Evolutionary conservation across 2,888 invertebrate species (phyloP).

Genomic region (Julus scandinavius): DNA sequence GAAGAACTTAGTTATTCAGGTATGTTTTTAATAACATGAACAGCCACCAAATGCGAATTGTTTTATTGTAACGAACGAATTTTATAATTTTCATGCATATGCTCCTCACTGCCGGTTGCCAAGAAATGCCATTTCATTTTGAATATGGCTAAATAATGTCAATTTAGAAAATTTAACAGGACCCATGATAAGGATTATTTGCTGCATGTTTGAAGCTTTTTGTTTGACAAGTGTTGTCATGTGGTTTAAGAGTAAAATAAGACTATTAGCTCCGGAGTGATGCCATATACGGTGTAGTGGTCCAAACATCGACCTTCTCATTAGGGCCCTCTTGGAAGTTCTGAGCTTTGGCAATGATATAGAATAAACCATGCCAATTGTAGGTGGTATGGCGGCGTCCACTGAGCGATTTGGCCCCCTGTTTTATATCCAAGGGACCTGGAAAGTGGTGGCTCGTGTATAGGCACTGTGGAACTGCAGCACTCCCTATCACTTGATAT

Average conservation of each 20-base stretch:
- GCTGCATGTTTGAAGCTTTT: neutral
- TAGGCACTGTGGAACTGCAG: too few relatives aligned
- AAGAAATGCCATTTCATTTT: neutral
- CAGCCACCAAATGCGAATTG: constrained; percentile 12
- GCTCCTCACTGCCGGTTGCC: constrained; percentile 46
- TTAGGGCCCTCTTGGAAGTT: neutral
- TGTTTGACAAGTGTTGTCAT: neutral
- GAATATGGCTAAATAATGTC: neutral
- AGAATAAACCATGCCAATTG: too few relatives aligned
- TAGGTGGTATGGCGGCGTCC: too few relatives aligned
- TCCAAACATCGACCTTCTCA: neutral
- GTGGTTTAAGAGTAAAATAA: neutral
- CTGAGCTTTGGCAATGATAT: neutral
- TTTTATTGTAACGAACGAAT: constrained; percentile 6
- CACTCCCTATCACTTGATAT: too few relatives aligned
- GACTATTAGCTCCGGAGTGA: neutral
- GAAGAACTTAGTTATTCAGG: constrained; percentile 43
- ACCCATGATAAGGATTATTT: neutral
- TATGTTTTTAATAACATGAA: constrained; percentile 28
- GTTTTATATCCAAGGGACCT: too few relatives aligned
- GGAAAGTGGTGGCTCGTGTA: too few relatives aligned
- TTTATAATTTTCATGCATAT: constrained; percentile 43
- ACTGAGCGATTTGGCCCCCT: too few relatives aligned
- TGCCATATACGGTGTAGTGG: neutral
- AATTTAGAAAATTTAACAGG: neutral